Conservation (phyloP, 2,113 vertebrate species). For the Hassar affinis region DNA sequence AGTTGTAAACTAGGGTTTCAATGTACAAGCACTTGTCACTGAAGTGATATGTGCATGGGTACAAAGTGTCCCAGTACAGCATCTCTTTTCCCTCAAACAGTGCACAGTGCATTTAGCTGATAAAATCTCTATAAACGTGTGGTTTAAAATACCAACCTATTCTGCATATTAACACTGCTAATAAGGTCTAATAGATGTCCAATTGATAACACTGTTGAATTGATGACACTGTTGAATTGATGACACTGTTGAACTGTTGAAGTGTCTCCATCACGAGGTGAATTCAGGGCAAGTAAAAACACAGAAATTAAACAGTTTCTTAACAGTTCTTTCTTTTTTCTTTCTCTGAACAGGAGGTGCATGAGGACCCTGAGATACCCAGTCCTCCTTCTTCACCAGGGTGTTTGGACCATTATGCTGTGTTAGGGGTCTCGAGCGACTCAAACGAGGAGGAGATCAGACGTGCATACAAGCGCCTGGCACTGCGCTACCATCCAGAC, state of each 20-base stretch:
- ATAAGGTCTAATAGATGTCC: not conserved
- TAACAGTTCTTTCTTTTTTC: not conserved
- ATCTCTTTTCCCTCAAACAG: not conserved
- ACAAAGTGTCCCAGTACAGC: too few relatives aligned
- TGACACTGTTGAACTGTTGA: too few relatives aligned
- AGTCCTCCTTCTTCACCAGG: slow-evolving; percentile 72
- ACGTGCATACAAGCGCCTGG: slow-evolving; percentile 95
- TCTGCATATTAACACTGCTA: not conserved
- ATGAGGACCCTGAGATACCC: slow-evolving; percentile 67
- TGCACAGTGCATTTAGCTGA: not conserved
- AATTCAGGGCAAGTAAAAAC: not conserved
- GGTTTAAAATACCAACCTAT: not conserved
- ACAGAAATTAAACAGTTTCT: not conserved
- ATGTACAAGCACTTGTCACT: not conserved
- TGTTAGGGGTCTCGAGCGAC: slow-evolving; percentile 83
- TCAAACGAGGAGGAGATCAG: slow-evolving; percentile 97
- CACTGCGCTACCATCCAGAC: slow-evolving; percentile 94
- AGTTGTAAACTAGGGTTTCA: not conserved
- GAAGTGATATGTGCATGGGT: too few relatives aligned
- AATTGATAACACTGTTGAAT: too few relatives aligned
- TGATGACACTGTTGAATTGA: too few relatives aligned
- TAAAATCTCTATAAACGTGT: not conserved
- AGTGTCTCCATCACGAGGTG: not conserved
- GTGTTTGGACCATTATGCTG: slow-evolving; percentile 94
- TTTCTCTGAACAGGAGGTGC: slow-evolving; percentile 62